Conservation (phyloP, 2,797 vertebrate species). For the Echeneis naucrates region DNA sequence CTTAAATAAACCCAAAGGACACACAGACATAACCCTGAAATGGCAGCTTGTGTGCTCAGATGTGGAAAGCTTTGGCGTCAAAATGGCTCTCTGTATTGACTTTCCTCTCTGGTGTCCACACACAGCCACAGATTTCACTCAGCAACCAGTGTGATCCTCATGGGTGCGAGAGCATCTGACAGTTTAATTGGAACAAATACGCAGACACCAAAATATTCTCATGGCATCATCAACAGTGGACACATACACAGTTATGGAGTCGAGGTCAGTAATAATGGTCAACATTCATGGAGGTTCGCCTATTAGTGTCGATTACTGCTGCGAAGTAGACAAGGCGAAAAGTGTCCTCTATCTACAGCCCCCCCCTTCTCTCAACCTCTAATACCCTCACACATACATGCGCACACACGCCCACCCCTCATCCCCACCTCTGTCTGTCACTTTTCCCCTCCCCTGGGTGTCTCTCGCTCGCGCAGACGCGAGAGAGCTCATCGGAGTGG, state of each 20-base stretch:
- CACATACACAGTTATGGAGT: not conserved
- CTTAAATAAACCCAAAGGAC: not conserved
- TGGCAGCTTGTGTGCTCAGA: not conserved
- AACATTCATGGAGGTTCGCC: slow-evolving; percentile 2
- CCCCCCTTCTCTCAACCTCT: not conserved
- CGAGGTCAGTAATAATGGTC: not conserved
- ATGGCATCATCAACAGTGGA: not conserved
- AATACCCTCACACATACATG: not conserved
- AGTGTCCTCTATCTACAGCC: not conserved
- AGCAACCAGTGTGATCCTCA: not conserved
- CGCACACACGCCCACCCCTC: not conserved
- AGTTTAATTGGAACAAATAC: not conserved
- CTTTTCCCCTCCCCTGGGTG: slow-evolving; percentile 43
- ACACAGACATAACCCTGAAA: not conserved
- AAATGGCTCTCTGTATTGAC: not conserved
- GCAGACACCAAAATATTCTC: not conserved
- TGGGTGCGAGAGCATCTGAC: not conserved
- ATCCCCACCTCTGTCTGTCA: slow-evolving; percentile 35
- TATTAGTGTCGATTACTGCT: slow-evolving; percentile 8
- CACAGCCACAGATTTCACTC: not conserved
- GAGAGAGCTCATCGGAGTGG: slow-evolving; percentile 41
- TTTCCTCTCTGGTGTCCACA: not conserved
- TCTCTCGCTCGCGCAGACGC: slow-evolving; percentile 15
- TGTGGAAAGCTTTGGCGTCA: not conserved
- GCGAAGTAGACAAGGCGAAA: slow-evolving; percentile 2